Conservation (phyloP, 1,140 invertebrate genomes). For the Drosophila trapezifrons region DNA sequence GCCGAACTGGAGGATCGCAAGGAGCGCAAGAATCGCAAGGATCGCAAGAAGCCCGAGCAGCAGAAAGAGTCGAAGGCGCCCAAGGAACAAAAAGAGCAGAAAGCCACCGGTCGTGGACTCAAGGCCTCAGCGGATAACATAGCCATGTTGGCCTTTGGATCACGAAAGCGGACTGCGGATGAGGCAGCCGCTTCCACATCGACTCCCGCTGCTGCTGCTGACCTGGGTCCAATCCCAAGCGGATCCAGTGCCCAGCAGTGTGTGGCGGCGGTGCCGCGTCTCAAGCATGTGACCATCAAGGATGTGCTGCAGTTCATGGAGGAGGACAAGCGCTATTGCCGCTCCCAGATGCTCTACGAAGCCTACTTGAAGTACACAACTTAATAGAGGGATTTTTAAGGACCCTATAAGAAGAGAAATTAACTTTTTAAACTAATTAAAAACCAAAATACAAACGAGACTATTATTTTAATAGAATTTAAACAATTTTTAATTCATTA, state of each 20-base stretch:
- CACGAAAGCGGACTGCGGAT: slow-evolving; percentile 4
- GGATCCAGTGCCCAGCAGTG: neutral
- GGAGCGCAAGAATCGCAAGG: neutral
- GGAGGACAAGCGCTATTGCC: slow-evolving; percentile 35
- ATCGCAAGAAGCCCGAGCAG: neutral
- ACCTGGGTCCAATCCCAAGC: neutral
- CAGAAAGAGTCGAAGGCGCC: neutral
- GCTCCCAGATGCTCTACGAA: slow-evolving; percentile 42
- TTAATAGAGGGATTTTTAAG: neutral
- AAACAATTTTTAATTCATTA: too few relatives aligned
- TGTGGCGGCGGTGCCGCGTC: neutral
- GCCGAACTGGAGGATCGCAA: neutral
- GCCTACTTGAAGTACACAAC: slow-evolving; percentile 57
- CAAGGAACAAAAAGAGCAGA: too few relatives aligned
- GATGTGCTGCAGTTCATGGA: slow-evolving; percentile 61
- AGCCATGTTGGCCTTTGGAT: slow-evolving; percentile 43
- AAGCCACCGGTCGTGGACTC: slow-evolving; percentile 1
- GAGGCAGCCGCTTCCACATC: neutral
- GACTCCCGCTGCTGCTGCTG: neutral
- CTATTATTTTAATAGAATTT: neutral
- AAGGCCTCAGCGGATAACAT: slow-evolving; percentile 42
- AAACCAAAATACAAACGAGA: neutral
- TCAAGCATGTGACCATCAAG: slow-evolving; percentile 50
- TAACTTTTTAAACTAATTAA: neutral
- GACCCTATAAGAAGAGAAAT: neutral